Percentiles rank a stretch among this genome's conserved stretches.
Evolutionary conservation across 1,140 invertebrate species (phyloP).

Genomic region (Euwallacea similis): DNA sequence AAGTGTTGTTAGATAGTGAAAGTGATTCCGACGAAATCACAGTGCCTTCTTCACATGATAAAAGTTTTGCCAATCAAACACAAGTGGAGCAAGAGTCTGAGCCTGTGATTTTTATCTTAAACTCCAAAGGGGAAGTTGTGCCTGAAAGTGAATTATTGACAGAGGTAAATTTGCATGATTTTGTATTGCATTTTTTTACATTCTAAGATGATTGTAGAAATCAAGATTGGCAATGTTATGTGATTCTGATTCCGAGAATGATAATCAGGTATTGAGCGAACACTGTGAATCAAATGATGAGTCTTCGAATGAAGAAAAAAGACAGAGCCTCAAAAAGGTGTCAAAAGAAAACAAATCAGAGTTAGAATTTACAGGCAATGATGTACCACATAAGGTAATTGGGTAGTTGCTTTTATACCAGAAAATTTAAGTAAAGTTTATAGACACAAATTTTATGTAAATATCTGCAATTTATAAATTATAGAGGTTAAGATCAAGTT

Average conservation of each 20-base stretch:
- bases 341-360: neutral
- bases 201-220: slow-evolving; percentile 22
- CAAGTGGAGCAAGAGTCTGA: slow-evolving; percentile 18
- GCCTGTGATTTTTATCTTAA: slow-evolving; percentile 30
- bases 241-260: slow-evolving; percentile 46
- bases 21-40: slow-evolving; percentile 29
- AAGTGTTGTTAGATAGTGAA: slow-evolving; percentile 41
- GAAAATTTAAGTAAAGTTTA: too few species aligned
- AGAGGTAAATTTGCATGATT: neutral
- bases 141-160: slow-evolving; percentile 21
- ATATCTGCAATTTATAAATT: too few species aligned
- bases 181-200: neutral
- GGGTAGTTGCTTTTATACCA: too few species aligned
- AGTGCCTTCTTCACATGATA: slow-evolving; percentile 28
- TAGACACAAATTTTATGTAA: too few species aligned
- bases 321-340: too few species aligned
- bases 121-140: slow-evolving; percentile 32
- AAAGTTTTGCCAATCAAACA: slow-evolving; percentile 29
- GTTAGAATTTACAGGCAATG: neutral
- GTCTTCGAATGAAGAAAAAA: too few species aligned
- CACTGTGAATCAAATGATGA: too few species aligned
- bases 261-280: neutral
- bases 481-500: too few species aligned
- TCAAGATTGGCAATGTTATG: slow-evolving; percentile 39
- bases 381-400: too few species aligned